Evolutionary conservation across 2,888 invertebrate species (phyloP), one percentile per base, ranked within the genome.

Genomic region (Shargacucullia verbasci): DNA sequence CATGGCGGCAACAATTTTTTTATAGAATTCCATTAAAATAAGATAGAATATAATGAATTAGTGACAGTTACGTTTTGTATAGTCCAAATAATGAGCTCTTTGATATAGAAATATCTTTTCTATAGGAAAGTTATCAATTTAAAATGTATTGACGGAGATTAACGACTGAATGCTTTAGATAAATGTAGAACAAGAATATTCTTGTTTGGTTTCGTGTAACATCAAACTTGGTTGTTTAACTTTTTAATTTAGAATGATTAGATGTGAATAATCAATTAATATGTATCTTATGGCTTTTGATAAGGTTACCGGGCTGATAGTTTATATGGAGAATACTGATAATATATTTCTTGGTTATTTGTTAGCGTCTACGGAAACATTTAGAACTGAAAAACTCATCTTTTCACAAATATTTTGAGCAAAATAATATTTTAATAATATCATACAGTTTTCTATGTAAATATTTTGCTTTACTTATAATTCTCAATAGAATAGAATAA

Each of bases 1-100:
- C 84, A 86, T 76, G 45, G 71, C 64, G 59, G 71, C 54, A 75
- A 79, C 70, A 58, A 60, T 76, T 77, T 83, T n/a, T 81, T 84
- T 85, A 83, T 80, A 72, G 74, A 81, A 80, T 79, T 81, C 84
- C 86, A 85, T 86, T 87, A 85, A 81, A 80, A 70, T 68, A 55
- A 79, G 84, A 86, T 87, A 84, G 74, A 75, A 66, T 54, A 66
- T 78, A 85, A 84, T 85, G 80, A 84, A 82, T 82, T 80, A 81
- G 76, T 79, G 78, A 79, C 79, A 78, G 73, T 69, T 69, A 66
- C 58, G 66, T 69, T 66, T 59, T 64, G 71, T 63, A 60, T 58
- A 39, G 37, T 40, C 64, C 53, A 41, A 62, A 64, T 76, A 76
- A 73, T 71, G 71, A 71, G 59, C 63, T 49, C 52, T 64, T 62